Conservation (phyloP, 2,797 vertebrate genomes). For the Aulostomus chinensis region DNA sequence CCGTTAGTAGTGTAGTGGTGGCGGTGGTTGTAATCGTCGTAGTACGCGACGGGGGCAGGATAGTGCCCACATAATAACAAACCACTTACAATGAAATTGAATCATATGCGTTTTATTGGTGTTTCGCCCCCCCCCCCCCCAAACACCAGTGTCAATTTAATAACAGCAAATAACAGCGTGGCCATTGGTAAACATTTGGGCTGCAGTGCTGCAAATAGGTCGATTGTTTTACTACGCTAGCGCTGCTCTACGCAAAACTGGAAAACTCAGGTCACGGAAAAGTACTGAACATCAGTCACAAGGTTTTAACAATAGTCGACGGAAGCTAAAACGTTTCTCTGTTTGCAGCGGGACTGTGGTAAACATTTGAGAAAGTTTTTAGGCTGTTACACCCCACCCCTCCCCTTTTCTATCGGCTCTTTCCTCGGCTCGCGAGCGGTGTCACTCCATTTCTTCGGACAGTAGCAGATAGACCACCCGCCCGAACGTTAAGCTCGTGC, state of each 20-base stretch:
- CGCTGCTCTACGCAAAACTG: slow-evolving; percentile 39
- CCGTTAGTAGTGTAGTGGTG: slow-evolving; percentile 60
- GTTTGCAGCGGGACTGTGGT: slow-evolving; percentile 47
- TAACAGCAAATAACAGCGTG: slow-evolving; percentile 5
- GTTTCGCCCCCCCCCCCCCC: slow-evolving; percentile 8
- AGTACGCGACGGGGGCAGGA: slow-evolving; percentile 62
- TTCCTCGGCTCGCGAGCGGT: slow-evolving; percentile 46
- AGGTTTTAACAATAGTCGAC: background rate
- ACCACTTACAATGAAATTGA: slow-evolving; percentile 27
- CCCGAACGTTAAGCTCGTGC: slow-evolving; percentile 30
- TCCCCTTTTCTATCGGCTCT: too few relatives aligned
- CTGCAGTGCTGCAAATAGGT: slow-evolving; percentile 62
- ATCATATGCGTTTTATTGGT: background rate
- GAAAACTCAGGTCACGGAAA: slow-evolving; percentile 40
- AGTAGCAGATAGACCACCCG: slow-evolving; percentile 34
- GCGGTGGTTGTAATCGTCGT: slow-evolving; percentile 67
- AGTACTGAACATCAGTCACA: slow-evolving; percentile 32
- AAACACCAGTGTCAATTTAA: too few relatives aligned
- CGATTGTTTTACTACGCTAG: slow-evolving; percentile 58
- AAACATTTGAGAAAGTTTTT: slow-evolving; percentile 82
- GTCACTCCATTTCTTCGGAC: slow-evolving; percentile 64
- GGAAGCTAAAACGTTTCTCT: background rate
- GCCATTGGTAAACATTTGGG: slow-evolving; percentile 41
- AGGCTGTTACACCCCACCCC: slow-evolving; percentile 69
- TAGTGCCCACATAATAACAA: slow-evolving; percentile 47